Evolutionary conservation across 2,888 invertebrate genomes (phyloP).

Genomic region (Morpho deidamia): DNA sequence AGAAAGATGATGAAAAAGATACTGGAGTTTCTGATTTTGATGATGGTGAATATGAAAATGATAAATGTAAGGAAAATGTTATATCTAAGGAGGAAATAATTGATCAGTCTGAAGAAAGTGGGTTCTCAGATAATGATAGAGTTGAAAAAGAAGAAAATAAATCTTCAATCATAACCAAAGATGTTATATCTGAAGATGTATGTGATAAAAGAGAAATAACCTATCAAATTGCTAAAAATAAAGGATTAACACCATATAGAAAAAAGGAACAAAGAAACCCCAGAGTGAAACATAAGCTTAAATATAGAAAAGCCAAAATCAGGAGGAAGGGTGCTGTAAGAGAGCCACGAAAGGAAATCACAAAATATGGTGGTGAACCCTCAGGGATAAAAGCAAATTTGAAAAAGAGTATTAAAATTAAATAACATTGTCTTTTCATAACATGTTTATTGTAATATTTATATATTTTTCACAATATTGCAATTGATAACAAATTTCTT

Average conservation of each 20-base stretch:
- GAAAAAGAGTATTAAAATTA: constrained; percentile 93
- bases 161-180: constrained; percentile 32
- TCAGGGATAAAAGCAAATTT: constrained; percentile 95
- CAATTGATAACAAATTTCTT: constrained; percentile 21
- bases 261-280: constrained; percentile 97
- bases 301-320: constrained; percentile 94
- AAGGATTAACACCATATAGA: constrained; percentile 93
- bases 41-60: constrained; percentile 61
- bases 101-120: constrained; percentile 65
- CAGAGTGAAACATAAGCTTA: constrained; percentile 94
- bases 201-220: constrained; percentile 89
- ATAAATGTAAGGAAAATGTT: constrained; percentile 36
- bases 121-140: constrained; percentile 64
- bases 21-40: constrained; percentile 65
- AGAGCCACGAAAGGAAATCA: constrained; percentile 87
- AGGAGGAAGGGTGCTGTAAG: constrained; percentile 96
- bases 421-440: constrained; percentile 56
- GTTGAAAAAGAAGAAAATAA: constrained; percentile 47
- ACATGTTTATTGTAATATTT: constrained; percentile 26
- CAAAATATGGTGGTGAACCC: constrained; percentile 93
- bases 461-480: constrained; percentile 43
- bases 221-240: constrained; percentile 97
- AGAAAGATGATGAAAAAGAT: constrained; percentile 64
- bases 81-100: constrained; percentile 27
- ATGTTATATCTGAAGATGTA: constrained; percentile 43